Conservation (phyloP, 2,888 invertebrate genomes). For the Argynnis bischoffii region DNA sequence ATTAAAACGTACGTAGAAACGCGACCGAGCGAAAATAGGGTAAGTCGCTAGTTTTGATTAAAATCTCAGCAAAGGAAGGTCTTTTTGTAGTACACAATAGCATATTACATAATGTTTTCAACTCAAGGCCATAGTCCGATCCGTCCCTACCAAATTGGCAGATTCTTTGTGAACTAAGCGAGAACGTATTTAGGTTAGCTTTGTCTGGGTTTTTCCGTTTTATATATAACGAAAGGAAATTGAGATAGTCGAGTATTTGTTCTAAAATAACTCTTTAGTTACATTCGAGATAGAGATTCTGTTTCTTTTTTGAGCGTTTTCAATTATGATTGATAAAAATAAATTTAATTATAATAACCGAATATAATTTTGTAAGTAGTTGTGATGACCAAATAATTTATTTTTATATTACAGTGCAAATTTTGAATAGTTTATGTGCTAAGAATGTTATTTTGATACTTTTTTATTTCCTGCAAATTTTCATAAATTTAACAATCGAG, state of each 20-base stretch:
- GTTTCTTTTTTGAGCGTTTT: not conserved
- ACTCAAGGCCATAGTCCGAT: constrained; percentile 24
- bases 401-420: no score
- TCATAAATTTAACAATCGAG: constrained; percentile 9
- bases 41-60: not conserved
- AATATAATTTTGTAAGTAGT: no score
- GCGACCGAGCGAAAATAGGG: no score
- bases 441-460: no score
- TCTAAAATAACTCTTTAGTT: constrained; percentile 6
- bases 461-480: no score
- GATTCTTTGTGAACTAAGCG: constrained; percentile 32
- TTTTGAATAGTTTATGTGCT: no score
- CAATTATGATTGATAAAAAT: no score
- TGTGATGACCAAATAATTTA: no score
- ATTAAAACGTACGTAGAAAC: no score
- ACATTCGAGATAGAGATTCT: not conserved
- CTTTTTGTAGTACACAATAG: not conserved
- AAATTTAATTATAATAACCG: no score
- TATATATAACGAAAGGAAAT: constrained; percentile 17
- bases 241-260: constrained; percentile 7
- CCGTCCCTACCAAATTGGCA: constrained; percentile 34
- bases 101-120: not conserved
- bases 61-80: not conserved
- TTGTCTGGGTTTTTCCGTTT: constrained; percentile 16
- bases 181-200: constrained; percentile 21